Percentiles rank a stretch among this genome's conserved stretches.
These are phyloP conservation scores for Chaetodon auriga DNA, from an alignment of 2,113 vertebrate species.

Conservation along the genomic window DNA sequence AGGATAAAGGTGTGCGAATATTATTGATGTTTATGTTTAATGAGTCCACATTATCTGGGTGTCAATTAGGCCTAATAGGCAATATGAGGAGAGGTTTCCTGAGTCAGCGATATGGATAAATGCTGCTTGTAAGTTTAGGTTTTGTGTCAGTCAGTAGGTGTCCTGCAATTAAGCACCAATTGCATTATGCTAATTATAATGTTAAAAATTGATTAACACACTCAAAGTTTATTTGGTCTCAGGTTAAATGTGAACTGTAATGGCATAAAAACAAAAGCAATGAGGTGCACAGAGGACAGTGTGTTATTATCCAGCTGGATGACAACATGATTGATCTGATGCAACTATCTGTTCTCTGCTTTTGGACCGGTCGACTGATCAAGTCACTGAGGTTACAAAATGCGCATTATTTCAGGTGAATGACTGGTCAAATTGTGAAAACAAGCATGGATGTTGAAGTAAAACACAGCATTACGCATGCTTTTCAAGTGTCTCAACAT, in stretches of 20 bases:
- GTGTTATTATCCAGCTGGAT: background rate
- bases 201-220: no score
- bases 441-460: background rate
- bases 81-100: constrained; percentile 29
- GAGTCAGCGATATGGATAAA: constrained; percentile 45
- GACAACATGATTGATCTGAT: background rate
- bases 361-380: background rate
- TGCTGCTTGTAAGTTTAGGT: constrained; percentile 11
- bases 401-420: background rate
- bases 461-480: background rate
- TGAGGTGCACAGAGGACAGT: no score
- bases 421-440: background rate
- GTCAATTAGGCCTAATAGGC: constrained; percentile 62
- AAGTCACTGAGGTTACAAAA: background rate
- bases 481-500: background rate
- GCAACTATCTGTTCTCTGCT: background rate
- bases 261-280: background rate
- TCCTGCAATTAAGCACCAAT: background rate
- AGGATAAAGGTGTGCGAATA: constrained; percentile 49
- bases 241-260: background rate
- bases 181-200: constrained; percentile 24
- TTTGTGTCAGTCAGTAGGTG: constrained; percentile 13
- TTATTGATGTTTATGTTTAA: constrained; percentile 63
- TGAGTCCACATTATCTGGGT: constrained; percentile 50
- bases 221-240: background rate